Base-by-base conservation (phyloP, 2,113 vertebrate genomes). In the Anoplopoma fimbria region DNA sequence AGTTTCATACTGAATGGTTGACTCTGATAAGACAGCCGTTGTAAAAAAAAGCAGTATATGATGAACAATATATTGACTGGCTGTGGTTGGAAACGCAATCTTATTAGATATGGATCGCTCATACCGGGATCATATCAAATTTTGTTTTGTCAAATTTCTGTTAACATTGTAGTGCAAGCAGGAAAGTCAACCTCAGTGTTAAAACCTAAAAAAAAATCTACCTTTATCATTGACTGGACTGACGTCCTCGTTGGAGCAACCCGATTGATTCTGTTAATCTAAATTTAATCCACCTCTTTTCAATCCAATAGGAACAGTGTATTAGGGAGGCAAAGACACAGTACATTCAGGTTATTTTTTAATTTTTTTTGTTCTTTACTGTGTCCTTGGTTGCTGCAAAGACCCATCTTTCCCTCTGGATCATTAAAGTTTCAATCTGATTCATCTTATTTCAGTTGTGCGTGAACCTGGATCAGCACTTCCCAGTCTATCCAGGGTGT, bases 401-500 rank as follows among this genome's bases (percentile, higher is more conserved):
- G 47, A 29, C 25, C 10, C 23, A 55, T 7, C 27, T n/a, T 12
- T n/a, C 6, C 27, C 9, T 47, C 53, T 36, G 25, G 27, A 61
- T 60, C 55, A 78, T 78, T 47, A 47, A 61, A 69, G 25, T 47
- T 69, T 69, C 7, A 78, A 31, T 58, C 12, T 4, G 12, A 42
- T 75, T 63, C 31, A 25, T 65, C 6, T 55, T 42, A 40, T 55
- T 65, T 33, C 34, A 65, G 17, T 53, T 29, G 17, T 55, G 74
- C 40, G 61, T 65, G 15, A 67, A 77, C 49, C 61, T 42, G 33
- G n/a, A 55, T 57, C 31, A 55, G 49, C 62, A 65, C 62, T 77
- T 76, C 45, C 29, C 47, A 40, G 25, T 9, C 55, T 6, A 15
- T 42, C 21, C 74, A 65, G n/a, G 40, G 4, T 31, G 19, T 6